Evolutionary conservation across 2,888 invertebrate genomes (phyloP), one percentile per base, ranked within the genome.

Genomic region (Drosophila emarginata): DNA sequence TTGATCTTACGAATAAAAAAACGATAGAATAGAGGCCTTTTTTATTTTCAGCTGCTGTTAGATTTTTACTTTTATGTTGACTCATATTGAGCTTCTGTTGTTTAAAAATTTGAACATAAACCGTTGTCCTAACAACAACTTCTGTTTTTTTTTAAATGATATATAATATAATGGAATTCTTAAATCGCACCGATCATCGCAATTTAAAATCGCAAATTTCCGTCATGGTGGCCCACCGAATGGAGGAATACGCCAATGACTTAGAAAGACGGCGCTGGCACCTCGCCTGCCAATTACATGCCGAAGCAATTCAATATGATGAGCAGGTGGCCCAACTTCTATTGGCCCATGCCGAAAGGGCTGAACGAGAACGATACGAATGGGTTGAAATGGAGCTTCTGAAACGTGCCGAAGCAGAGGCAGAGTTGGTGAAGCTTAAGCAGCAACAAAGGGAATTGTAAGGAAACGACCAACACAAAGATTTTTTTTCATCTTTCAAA

Each of bases 361-460:
- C 57, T 2, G 68, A 85, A 23, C 63, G 67, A 4, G 23, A 62
- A 39, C 74, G 84, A 2, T 71, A 58, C 4, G 85, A 84, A 21
- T 87, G 82, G 77, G 84, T 84, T n/a, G 68, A 67, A 59, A 57
- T 87, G 74, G 63, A 79, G 26, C 40, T 81, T 0, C 39, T 84
- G 26, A 69, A 67, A 0, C 40, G 65, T 0, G 76, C 76, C 11
- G 61, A 68, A 15, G 62, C 63, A 0, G 82, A 87, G 3, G 26
- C 54, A 2, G 63, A 79, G 11, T 32, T 84, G 12, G 51, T 85
- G 0, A 74, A 79, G 14, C 57, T 64, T 0, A 84, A 87, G 32
- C 59, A 67, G 6, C 69, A 67, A 28, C 84, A 84, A 21, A 72
- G 79, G 4, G 88, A 84, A 9, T 77, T 87, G 84, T 84, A 59